These are phyloP conservation scores for Temnothorax unifasciatus DNA, from an alignment of 2,888 invertebrate species.

Conservation along the genomic window DNA sequence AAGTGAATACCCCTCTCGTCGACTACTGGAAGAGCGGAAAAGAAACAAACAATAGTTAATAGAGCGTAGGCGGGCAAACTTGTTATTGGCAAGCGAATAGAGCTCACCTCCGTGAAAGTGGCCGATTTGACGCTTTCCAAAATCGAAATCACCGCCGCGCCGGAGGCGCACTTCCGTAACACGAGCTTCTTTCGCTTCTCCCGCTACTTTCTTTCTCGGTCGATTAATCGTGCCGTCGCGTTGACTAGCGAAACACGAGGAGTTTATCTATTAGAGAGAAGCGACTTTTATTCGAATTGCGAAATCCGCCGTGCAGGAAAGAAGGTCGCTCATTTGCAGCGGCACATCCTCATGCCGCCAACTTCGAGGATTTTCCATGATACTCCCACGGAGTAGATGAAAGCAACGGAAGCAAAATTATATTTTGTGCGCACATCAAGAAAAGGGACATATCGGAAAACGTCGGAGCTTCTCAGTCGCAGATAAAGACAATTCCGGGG, in stretches of 20 bases:
- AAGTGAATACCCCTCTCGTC: too few relatives aligned
- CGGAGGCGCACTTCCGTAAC: conserved; percentile 37
- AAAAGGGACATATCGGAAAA: background rate
- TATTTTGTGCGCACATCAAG: background rate
- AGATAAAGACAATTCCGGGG: conserved; percentile 36
- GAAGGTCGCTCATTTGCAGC: background rate
- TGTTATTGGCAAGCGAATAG: conserved; percentile 49
- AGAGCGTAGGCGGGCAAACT: conserved; percentile 17
- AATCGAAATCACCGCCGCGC: conserved; percentile 69
- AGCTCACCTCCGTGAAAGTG: conserved; percentile 74
- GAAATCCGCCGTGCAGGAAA: background rate
- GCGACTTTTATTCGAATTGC: conserved; percentile 16
- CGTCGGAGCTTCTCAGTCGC: background rate
- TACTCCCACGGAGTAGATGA: background rate
- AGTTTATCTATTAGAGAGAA: background rate
- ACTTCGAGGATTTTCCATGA: background rate
- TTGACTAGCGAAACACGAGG: background rate
- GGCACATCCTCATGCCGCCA: background rate
- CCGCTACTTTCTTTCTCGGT: conserved; percentile 41
- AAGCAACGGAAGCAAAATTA: background rate
- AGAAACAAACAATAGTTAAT: conserved; percentile 39
- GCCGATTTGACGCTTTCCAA: conserved; percentile 70
- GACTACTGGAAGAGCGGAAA: background rate
- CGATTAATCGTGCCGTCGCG: conserved; percentile 33
- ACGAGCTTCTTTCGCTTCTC: conserved; percentile 13